Percentiles rank a stretch among this genome's conserved stretches.
Evolutionary conservation across 2,888 invertebrate species (phyloP).

Genomic region (Cinara cedri): DNA sequence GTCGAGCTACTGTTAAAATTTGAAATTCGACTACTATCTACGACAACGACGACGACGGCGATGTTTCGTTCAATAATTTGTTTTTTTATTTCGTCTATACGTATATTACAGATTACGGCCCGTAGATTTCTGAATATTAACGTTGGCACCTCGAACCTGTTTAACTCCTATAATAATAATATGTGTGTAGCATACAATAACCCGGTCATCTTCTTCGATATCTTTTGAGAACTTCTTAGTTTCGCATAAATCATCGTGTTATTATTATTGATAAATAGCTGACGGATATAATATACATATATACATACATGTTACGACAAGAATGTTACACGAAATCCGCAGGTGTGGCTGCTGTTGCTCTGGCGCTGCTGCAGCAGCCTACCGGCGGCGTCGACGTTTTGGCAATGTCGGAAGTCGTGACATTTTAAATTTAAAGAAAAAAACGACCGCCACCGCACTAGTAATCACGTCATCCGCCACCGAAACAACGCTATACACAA

Average conservation of each 20-base stretch:
- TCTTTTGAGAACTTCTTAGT: neutral
- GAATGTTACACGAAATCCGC: constrained; percentile 40
- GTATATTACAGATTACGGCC: neutral
- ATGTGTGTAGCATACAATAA: too few relatives aligned
- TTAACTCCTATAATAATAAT: neutral
- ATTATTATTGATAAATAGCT: constrained; percentile 36
- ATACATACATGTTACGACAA: neutral
- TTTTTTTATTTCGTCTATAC: neutral
- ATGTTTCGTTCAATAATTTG: neutral
- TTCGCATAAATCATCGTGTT: constrained; percentile 43
- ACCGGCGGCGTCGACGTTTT: neutral
- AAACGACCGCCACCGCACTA: neutral
- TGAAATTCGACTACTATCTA: constrained; percentile 7
- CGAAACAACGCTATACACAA: too few relatives aligned
- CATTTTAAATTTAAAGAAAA: neutral
- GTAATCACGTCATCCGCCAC: too few relatives aligned
- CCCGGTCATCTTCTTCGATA: neutral
- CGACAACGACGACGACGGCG: neutral
- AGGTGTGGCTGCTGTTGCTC: constrained; percentile 19
- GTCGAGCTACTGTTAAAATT: constrained; percentile 23
- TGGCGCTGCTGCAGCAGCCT: neutral
- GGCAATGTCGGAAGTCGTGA: neutral
- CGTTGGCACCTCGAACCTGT: constrained; percentile 44
- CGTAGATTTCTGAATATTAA: constrained; percentile 36
- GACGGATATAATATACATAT: constrained; percentile 26